Evolutionary conservation across 2,797 vertebrate genomes (phyloP).

Genomic region (Falco novaeseelandiae): DNA sequence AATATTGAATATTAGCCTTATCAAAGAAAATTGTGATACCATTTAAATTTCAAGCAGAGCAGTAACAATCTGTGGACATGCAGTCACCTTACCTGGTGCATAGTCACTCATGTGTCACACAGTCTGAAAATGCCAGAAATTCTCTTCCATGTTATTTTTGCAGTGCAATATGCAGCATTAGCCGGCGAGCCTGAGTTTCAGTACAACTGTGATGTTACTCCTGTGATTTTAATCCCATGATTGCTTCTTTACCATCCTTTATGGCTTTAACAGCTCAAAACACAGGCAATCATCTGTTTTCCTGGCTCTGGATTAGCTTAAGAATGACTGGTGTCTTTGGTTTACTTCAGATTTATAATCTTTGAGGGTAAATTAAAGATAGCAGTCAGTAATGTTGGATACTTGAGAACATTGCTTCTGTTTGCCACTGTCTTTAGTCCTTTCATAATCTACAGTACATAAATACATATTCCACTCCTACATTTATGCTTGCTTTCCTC

Average conservation of each 20-base stretch:
- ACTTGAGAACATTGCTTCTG: background rate
- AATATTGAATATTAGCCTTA: background rate
- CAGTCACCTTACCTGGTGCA: background rate
- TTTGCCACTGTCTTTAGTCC: background rate
- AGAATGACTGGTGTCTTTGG: background rate
- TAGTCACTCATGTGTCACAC: accelerated
- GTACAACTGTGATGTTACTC: background rate
- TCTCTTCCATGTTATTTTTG: background rate
- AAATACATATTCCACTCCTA: background rate
- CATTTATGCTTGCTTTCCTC: background rate
- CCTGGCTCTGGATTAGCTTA: background rate
- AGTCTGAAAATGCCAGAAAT: background rate
- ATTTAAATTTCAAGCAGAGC: background rate
- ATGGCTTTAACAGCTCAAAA: background rate
- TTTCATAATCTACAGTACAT: background rate
- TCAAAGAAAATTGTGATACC: background rate
- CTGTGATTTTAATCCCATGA: background rate
- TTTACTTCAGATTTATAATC: background rate
- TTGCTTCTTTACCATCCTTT: background rate
- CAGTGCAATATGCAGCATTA: background rate
- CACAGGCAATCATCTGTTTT: background rate
- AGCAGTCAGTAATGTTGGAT: background rate
- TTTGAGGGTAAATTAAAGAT: background rate
- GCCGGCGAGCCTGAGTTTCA: background rate
- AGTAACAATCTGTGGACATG: background rate